Evolutionary conservation across 2,888 invertebrate species (phyloP).

Genomic region (Melipona beecheii): DNA sequence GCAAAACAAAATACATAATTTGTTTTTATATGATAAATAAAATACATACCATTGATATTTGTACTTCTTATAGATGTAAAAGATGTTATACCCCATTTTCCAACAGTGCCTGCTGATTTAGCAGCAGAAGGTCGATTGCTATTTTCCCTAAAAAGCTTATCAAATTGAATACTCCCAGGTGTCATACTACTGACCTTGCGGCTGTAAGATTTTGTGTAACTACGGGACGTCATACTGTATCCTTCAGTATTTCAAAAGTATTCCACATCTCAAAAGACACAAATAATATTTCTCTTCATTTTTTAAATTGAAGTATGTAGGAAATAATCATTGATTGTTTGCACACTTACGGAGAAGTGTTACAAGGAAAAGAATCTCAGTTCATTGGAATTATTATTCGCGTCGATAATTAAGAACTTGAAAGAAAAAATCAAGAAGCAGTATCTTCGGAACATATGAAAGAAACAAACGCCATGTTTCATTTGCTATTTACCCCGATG

Average conservation of each 20-base stretch:
- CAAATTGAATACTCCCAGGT: conserved; percentile 87
- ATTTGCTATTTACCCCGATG: conserved; percentile 75
- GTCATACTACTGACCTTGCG: conserved; percentile 82
- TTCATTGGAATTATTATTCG: conserved; percentile 39
- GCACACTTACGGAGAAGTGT: conserved; percentile 50
- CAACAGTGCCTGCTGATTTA: conserved; percentile 95
- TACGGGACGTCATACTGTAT: conserved; percentile 81
- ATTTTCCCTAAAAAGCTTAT: conserved; percentile 89
- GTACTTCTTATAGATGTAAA: conserved; percentile 95
- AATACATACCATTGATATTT: conserved; percentile 87
- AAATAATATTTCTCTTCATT: conserved; percentile 71
- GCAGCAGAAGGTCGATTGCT: conserved; percentile 95
- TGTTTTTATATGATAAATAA: not conserved
- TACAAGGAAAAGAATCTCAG: conserved; percentile 36
- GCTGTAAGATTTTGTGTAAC: conserved; percentile 82
- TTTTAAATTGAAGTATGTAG: conserved; percentile 52
- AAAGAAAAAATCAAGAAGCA: conserved; percentile 64
- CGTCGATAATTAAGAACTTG: conserved; percentile 37
- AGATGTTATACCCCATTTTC: conserved; percentile 97
- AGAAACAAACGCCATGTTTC: conserved; percentile 83
- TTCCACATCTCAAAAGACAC: conserved; percentile 74
- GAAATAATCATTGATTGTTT: conserved; percentile 50
- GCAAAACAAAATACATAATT: not conserved
- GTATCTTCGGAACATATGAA: conserved; percentile 76
- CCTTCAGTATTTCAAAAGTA: conserved; percentile 64